Percentiles rank a stretch among this genome's conserved stretches.
Conservation (phyloP, 2,113 vertebrate species). For the Otocyon megalotis region DNA sequence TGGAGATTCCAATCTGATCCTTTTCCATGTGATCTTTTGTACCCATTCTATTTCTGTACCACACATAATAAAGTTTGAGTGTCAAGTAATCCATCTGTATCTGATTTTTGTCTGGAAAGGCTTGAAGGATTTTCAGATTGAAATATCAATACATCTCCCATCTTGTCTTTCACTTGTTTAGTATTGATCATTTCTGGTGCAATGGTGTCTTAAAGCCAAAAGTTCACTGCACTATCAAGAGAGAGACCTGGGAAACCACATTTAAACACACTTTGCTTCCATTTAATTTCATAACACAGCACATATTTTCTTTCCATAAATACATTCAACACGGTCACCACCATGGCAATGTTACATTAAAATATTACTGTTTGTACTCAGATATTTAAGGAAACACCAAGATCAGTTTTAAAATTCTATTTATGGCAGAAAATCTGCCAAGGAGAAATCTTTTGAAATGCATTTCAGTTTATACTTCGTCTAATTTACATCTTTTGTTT, state of each 20-base stretch:
- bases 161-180: background rate
- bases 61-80: slow-evolving; percentile 65
- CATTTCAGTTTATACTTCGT: background rate
- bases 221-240: background rate
- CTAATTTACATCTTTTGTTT: background rate
- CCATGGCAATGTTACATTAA: background rate
- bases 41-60: background rate
- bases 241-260: slow-evolving; percentile 33
- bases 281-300: slow-evolving; percentile 25
- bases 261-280: slow-evolving; percentile 32
- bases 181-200: background rate
- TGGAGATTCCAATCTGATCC: slow-evolving; percentile 22
- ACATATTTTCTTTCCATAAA: background rate
- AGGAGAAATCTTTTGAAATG: background rate
- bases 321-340: background rate
- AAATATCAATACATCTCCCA: slow-evolving; percentile 3
- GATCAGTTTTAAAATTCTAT: background rate
- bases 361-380: background rate
- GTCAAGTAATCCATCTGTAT: slow-evolving; percentile 45
- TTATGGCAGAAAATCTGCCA: background rate
- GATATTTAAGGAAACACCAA: slow-evolving; percentile 3
- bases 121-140: slow-evolving; percentile 34
- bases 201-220: background rate
- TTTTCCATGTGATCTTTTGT: background rate
- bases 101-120: slow-evolving; percentile 76